phyloP scores from a whole-genome alignment of 2,888 invertebrate species.

The Pseudeuparius sepicola region DNA sequence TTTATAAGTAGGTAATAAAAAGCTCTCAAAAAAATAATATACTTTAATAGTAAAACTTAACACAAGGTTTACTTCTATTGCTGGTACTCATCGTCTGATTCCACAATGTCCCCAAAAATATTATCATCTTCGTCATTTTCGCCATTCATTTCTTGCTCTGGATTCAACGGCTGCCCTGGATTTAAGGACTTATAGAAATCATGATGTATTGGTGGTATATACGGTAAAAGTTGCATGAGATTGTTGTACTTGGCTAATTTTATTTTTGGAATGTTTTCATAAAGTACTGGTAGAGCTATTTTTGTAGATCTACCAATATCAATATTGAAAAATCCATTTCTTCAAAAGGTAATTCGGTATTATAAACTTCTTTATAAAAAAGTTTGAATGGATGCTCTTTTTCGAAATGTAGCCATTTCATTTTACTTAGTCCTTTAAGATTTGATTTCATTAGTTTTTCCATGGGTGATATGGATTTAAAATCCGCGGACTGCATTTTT shows the following conservation, averaged over 20 bases:
- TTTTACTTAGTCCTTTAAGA: neutral
- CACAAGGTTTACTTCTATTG: too few relatives aligned
- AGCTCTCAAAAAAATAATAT: too few relatives aligned
- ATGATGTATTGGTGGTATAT: constrained; percentile 2
- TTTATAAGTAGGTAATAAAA: too few relatives aligned
- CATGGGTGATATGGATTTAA: neutral
- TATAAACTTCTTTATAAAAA: constrained; percentile 5
- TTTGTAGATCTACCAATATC: constrained; percentile 3
- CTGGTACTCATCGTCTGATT: too few relatives aligned
- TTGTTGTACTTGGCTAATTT: constrained; percentile 5
- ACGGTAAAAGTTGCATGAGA: constrained; percentile 3
- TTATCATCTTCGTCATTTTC: too few relatives aligned
- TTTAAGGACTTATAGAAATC: constrained; percentile 5
- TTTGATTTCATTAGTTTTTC: neutral
- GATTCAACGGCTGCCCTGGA: too few relatives aligned
- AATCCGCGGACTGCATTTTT: neutral
- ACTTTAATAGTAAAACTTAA: too few relatives aligned
- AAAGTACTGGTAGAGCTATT: constrained; percentile 1
- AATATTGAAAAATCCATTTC: too few relatives aligned
- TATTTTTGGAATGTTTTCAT: constrained; percentile 2
- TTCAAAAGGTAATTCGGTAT: neutral
- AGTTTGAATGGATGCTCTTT: too few relatives aligned
- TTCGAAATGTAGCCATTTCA: constrained; percentile 4
- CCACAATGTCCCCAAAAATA: too few relatives aligned
- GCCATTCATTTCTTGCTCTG: too few relatives aligned